Conservation (phyloP, 64 coral and sea anemone genomes). For the Stylophora pistillata region DNA sequence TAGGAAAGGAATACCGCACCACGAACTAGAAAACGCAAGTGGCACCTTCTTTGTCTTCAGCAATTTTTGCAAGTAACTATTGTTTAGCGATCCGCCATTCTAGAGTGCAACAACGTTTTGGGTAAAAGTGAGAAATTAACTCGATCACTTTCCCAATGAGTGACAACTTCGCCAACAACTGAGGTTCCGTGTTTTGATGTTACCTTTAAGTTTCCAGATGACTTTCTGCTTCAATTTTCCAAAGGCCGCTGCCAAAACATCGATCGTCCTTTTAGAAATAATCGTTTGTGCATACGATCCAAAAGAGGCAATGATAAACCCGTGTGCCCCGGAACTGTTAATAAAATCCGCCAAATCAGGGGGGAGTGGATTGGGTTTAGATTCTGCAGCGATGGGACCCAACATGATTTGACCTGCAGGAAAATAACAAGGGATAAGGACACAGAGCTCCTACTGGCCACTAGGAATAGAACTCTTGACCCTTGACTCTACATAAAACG, state of each 20-base stretch:
- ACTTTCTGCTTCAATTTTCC: slow-evolving; percentile 68
- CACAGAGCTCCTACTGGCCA: too few species aligned
- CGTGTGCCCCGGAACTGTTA: slow-evolving; percentile 45
- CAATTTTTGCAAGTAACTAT: too few species aligned
- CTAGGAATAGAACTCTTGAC: too few species aligned
- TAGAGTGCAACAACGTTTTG: too few species aligned
- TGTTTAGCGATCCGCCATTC: too few species aligned
- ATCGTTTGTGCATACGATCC: slow-evolving; percentile 29
- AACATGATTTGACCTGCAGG: slow-evolving; percentile 24
- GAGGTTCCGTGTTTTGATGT: neutral
- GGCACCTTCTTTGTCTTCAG: too few species aligned
- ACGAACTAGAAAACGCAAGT: too few species aligned
- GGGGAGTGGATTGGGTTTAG: slow-evolving; percentile 25
- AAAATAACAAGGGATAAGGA: neutral
- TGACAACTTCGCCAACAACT: neutral
- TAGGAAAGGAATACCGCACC: too few species aligned
- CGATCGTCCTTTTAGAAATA: slow-evolving; percentile 25
- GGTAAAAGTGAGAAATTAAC: too few species aligned
- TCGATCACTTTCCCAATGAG: neutral
- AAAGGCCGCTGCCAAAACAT: slow-evolving; percentile 57
- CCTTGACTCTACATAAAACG: too few species aligned
- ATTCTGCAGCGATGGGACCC: slow-evolving; percentile 16
- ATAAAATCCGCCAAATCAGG: slow-evolving; percentile 52
- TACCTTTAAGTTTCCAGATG: slow-evolving; percentile 60
- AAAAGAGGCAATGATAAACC: slow-evolving; percentile 60